Evolutionary conservation across 2,113 vertebrate genomes (phyloP).

Genomic region (Sakesphorus luctuosus): DNA sequence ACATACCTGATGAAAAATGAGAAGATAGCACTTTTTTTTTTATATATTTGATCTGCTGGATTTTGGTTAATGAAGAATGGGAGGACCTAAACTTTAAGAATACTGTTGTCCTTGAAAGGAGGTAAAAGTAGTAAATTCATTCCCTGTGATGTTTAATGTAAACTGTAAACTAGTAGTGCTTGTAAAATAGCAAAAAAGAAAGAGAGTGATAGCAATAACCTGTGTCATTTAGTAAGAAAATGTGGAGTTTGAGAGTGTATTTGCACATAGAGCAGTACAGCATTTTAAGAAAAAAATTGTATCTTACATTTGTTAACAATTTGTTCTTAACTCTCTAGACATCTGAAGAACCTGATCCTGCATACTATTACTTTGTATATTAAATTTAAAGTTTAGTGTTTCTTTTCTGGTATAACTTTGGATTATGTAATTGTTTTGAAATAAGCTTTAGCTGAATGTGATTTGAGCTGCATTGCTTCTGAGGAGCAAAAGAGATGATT

Average conservation of each 20-base stretch:
- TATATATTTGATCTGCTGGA: neutral
- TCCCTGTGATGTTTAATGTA: neutral
- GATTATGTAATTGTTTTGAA: neutral
- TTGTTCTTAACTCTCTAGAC: neutral
- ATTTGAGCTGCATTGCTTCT: neutral
- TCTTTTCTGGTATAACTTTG: neutral
- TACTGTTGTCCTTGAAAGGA: neutral
- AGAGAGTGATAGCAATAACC: neutral
- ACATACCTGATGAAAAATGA: neutral
- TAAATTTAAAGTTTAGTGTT: neutral
- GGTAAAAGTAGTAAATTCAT: neutral
- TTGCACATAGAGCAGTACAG: neutral
- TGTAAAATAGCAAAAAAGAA: neutral
- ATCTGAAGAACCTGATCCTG: neutral
- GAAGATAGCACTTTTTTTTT: neutral
- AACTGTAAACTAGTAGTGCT: neutral
- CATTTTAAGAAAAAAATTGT: neutral
- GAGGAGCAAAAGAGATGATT: neutral
- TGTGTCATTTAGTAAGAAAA: neutral
- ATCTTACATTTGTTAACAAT: neutral
- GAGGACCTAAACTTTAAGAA: neutral
- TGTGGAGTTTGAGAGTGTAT: neutral
- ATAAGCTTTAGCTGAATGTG: neutral
- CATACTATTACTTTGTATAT: neutral
- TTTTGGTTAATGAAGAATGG: neutral